A percentile compares a stretch with the other conserved stretches of the same genome.
These are phyloP conservation scores for Trinorchestia longiramus DNA, from an alignment of 1,140 invertebrate species.

Conservation along the genomic window DNA sequence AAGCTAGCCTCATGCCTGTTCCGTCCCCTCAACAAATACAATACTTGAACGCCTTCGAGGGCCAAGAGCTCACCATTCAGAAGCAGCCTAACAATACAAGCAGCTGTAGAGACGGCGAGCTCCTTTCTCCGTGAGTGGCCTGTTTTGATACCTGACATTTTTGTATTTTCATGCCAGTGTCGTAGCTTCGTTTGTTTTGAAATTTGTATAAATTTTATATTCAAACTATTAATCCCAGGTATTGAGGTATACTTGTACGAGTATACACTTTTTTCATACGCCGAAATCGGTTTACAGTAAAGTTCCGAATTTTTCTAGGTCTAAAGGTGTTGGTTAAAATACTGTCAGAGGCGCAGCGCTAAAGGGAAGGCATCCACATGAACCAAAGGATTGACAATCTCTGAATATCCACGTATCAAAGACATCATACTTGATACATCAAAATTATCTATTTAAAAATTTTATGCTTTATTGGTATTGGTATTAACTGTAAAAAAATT, in stretches of 20 bases:
- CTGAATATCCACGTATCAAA: too few species aligned
- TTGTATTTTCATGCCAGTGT: background rate
- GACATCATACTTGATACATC: too few species aligned
- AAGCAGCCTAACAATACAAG: conserved; percentile 88
- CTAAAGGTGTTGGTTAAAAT: background rate
- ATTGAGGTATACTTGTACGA: background rate
- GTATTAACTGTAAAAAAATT: background rate
- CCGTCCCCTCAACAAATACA: conserved; percentile 96
- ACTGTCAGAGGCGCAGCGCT: too few species aligned
- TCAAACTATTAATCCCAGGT: background rate
- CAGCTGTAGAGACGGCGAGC: conserved; percentile 79
- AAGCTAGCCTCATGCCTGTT: conserved; percentile 94
- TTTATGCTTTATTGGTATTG: too few species aligned
- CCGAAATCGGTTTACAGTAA: background rate
- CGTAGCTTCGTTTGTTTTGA: background rate
- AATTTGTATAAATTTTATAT: background rate
- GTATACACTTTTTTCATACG: background rate
- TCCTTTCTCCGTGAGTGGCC: conserved; percentile 69
- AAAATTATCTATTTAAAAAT: too few species aligned
- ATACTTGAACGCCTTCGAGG: conserved; percentile 94
- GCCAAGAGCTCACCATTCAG: conserved; percentile 95
- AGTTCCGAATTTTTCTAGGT: background rate
- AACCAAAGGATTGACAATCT: too few species aligned
- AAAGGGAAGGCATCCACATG: too few species aligned
- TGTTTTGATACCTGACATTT: background rate